Evolutionary conservation across 2,113 vertebrate genomes (phyloP).

Genomic region (Cyanoderma ruficeps): DNA sequence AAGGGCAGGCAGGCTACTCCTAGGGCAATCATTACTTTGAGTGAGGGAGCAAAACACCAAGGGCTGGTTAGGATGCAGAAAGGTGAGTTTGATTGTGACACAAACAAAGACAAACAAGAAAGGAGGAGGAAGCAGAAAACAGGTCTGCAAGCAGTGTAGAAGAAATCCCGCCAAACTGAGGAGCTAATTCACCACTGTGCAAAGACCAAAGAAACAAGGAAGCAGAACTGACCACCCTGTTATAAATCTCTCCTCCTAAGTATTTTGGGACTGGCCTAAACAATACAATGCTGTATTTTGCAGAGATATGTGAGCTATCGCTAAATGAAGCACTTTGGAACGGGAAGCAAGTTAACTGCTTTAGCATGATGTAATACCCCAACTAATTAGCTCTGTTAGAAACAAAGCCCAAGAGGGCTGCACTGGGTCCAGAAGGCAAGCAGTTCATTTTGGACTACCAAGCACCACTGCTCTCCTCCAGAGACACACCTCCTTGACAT

Average conservation of each 20-base stretch:
- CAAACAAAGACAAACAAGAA: background rate
- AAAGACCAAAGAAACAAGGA: background rate
- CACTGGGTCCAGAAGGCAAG: background rate
- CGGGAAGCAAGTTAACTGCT: slow-evolving; percentile 42
- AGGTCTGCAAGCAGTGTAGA: background rate
- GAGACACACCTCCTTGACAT: background rate
- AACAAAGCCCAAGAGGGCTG: background rate
- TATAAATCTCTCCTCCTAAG: background rate
- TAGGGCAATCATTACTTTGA: background rate
- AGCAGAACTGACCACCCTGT: background rate
- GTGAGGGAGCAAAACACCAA: fast-evolving
- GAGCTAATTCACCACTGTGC: background rate
- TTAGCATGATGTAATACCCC: background rate
- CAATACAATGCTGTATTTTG: slow-evolving; percentile 18
- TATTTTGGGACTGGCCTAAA: slow-evolving; percentile 11
- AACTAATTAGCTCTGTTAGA: background rate
- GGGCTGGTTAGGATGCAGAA: background rate
- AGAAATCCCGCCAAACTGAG: background rate
- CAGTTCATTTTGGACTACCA: background rate
- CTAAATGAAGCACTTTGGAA: background rate
- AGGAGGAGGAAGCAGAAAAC: background rate
- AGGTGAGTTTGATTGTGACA: background rate
- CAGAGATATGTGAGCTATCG: slow-evolving; percentile 18
- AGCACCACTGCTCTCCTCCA: background rate
- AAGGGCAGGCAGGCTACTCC: background rate